Conservation (phyloP, 2,888 invertebrate genomes). For the Plemyria rubiginata region DNA sequence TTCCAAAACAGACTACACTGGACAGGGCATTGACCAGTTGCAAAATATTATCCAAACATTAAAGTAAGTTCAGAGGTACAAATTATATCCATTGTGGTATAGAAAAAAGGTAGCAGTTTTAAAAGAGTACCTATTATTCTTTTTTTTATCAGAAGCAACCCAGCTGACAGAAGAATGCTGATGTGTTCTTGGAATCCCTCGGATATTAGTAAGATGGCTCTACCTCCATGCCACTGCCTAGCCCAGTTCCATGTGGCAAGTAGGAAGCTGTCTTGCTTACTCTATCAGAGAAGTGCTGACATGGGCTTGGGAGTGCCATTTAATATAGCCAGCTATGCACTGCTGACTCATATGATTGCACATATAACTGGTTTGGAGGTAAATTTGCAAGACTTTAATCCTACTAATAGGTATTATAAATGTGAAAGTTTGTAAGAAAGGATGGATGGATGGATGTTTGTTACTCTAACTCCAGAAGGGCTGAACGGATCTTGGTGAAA, state of each 20-base stretch:
- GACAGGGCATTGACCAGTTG: slow-evolving; percentile 96
- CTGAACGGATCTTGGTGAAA: too few relatives aligned
- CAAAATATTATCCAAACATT: slow-evolving; percentile 91
- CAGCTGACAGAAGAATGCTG: slow-evolving; percentile 94
- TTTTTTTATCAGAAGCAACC: slow-evolving; percentile 83
- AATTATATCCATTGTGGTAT: neutral
- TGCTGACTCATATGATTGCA: slow-evolving; percentile 98
- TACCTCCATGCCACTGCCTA: slow-evolving; percentile 98
- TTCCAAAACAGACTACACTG: slow-evolving; percentile 92
- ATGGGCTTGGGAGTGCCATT: slow-evolving; percentile 99
- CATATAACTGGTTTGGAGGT: slow-evolving; percentile 96
- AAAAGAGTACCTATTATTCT: too few relatives aligned
- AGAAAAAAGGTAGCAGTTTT: too few relatives aligned
- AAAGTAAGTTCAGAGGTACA: slow-evolving; percentile 63
- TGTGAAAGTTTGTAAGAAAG: too few relatives aligned
- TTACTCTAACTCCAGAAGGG: too few relatives aligned
- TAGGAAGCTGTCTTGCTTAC: slow-evolving; percentile 93
- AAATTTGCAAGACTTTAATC: too few relatives aligned
- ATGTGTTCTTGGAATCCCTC: slow-evolving; percentile 98
- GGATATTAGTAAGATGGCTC: slow-evolving; percentile 95
- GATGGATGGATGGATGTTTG: too few relatives aligned
- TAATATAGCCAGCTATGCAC: slow-evolving; percentile 98
- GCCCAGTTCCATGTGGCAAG: slow-evolving; percentile 96
- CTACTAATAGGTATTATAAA: too few relatives aligned
- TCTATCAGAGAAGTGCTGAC: slow-evolving; percentile 98